Base-by-base conservation (phyloP, 2,888 invertebrate species). In the Melanostoma mellinum region DNA sequence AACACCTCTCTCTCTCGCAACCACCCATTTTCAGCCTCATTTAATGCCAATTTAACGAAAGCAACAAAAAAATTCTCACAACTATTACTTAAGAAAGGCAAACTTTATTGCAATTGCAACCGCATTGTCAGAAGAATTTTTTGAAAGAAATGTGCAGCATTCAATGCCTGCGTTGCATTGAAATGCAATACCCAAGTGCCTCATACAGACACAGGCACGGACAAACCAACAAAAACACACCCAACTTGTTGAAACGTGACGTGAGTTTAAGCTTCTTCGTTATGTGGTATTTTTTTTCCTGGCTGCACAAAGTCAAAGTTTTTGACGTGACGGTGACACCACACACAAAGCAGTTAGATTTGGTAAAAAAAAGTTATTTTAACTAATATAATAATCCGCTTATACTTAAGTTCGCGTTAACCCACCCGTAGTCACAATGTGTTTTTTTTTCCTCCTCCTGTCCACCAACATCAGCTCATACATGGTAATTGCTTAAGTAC, bases 401-500 rank as follows among this genome's bases (percentile, higher is more conserved):
- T 77, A 74, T 44, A 52, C 50, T 69, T 53, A 71, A 65, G 73
- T 65, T 44, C 33, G 68, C 65, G 35, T 77, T 63, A 48, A 72
- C 58, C 77, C 58, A n/a, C 68, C 61, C 20, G n/a, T n/a, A 20
- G 20, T 20, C 20, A 20, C 20, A 56, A 42, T 6, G 48, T 36
- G 35, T 44, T 42, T 52, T 55, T 44, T 44, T 40, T n/a, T n/a
- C n/a, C n/a, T 20, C 20, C 20, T 20, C 20, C 20, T 20, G 63
- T 4, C n/a, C 48, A 48, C 35, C 44, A 30, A 46, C 55, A 79
- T 61, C 55, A 73, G 60, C 60, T 35, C 73, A 6, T 56, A 60
- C 61, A 67, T 53, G 68, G 56, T 77, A 73, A 82, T 82, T 82
- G 73, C 52, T 36, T 42, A 77, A 68, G 72, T 52, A 69, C 71